These are phyloP conservation scores for Diphyllodes magnificus DNA, from an alignment of 2,113 vertebrate genomes.

Conservation along the genomic window DNA sequence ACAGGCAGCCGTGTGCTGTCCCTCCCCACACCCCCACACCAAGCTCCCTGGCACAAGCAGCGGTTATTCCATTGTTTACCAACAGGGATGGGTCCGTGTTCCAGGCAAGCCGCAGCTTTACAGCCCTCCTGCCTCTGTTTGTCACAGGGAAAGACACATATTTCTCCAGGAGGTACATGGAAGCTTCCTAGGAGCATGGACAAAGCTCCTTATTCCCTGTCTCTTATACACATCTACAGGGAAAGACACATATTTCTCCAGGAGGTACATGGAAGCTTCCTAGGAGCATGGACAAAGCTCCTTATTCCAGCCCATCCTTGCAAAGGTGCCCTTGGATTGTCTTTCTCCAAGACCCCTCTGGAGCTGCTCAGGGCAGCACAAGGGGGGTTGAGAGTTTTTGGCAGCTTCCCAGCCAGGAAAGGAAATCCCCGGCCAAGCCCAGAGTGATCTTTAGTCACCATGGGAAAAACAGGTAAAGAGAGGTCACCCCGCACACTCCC, in stretches of 20 bases:
- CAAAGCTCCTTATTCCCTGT: no score
- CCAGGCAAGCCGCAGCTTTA: not conserved
- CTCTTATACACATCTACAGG: no score
- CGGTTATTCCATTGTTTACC: not conserved
- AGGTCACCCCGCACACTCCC: fast-evolving
- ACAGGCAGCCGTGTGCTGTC: fast-evolving
- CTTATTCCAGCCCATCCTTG: not conserved
- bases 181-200: not conserved
- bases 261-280: not conserved
- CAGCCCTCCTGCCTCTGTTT: not conserved
- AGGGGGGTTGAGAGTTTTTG: not conserved
- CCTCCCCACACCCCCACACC: not conserved
- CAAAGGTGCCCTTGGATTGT: not conserved
- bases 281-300: not conserved
- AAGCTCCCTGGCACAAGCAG: fast-evolving
- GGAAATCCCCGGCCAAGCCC: not conserved
- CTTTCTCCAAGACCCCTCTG: fast-evolving
- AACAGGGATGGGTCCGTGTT: not conserved
- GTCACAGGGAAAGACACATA: fast-evolving
- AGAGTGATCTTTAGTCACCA: not conserved
- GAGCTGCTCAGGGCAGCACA: not conserved
- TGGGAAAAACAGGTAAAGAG: not conserved
- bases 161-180: fast-evolving
- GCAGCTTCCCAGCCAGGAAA: not conserved
- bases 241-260: fast-evolving